Conservation (phyloP, 2,797 vertebrate species). For the Clarias pachynema region DNA sequence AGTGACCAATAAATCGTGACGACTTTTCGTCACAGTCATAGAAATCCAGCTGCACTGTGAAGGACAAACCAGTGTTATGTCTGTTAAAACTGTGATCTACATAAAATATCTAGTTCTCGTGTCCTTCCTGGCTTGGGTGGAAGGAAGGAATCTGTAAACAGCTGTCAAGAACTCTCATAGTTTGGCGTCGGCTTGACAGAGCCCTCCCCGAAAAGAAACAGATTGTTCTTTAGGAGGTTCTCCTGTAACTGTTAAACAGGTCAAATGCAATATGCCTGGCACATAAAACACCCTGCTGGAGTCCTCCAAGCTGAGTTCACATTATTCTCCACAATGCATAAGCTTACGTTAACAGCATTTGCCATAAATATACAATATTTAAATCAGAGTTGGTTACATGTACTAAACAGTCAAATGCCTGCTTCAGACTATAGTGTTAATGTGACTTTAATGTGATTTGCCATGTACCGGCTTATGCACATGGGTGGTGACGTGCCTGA, state of each 20-base stretch:
- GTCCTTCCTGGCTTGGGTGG: slow-evolving; percentile 42
- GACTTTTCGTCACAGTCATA: background rate
- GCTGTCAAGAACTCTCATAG: slow-evolving; percentile 28
- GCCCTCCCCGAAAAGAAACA: slow-evolving; percentile 18
- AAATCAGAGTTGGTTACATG: slow-evolving; percentile 18
- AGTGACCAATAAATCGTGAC: background rate
- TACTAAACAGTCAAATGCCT: slow-evolving; percentile 38
- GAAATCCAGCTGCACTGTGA: background rate
- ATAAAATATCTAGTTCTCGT: slow-evolving; percentile 41
- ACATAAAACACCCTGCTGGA: slow-evolving; percentile 39
- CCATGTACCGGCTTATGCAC: slow-evolving; percentile 67
- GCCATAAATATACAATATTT: slow-evolving; percentile 10
- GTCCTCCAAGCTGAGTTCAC: slow-evolving; percentile 24
- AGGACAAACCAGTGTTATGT: background rate
- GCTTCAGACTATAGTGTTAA: slow-evolving; percentile 58
- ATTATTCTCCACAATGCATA: background rate
- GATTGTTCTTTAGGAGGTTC: background rate
- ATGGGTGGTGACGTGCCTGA: slow-evolving; percentile 68
- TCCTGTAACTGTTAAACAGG: slow-evolving; percentile 13
- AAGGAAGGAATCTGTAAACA: slow-evolving; percentile 57
- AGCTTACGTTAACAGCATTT: background rate
- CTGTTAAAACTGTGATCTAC: slow-evolving; percentile 11
- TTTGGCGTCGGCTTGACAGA: slow-evolving; percentile 13
- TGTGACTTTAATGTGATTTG: slow-evolving; percentile 71
- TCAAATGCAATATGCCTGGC: slow-evolving; percentile 17